These are phyloP conservation scores for Yponomeuta plumbellus DNA, from an alignment of 2,888 invertebrate genomes.

Conservation along the genomic window DNA sequence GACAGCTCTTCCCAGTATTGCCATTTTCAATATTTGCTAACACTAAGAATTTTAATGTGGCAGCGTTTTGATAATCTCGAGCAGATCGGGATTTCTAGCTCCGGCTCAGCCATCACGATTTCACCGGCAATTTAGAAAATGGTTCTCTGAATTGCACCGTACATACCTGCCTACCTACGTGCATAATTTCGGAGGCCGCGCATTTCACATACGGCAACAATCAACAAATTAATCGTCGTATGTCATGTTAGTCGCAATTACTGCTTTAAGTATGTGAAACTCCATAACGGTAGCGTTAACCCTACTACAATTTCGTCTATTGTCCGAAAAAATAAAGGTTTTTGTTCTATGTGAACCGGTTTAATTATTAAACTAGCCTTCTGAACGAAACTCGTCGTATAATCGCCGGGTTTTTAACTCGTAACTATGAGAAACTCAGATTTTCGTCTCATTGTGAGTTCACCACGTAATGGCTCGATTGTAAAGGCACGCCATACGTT, in stretches of 20 bases:
- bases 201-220: slow-evolving; percentile 42
- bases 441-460: slow-evolving; percentile 63
- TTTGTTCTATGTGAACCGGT: slow-evolving; percentile 73
- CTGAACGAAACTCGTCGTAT: slow-evolving; percentile 67
- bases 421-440: slow-evolving; percentile 71
- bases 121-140: slow-evolving; percentile 29
- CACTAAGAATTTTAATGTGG: neutral
- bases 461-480: slow-evolving; percentile 44
- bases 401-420: slow-evolving; percentile 70
- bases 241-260: slow-evolving; percentile 65
- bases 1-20: too few relatives aligned
- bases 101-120: neutral
- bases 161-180: neutral
- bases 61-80: neutral
- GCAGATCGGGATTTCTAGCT: neutral
- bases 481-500: slow-evolving; percentile 31
- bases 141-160: slow-evolving; percentile 1
- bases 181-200: slow-evolving; percentile 31
- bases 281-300: slow-evolving; percentile 57
- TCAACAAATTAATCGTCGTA: slow-evolving; percentile 61
- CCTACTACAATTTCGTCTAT: slow-evolving; percentile 71
- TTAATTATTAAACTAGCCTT: slow-evolving; percentile 59
- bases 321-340: slow-evolving; percentile 57
- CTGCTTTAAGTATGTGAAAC: slow-evolving; percentile 70
- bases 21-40: too few relatives aligned